Evolutionary conservation across 2,113 vertebrate genomes (phyloP), one percentile per base, ranked within the genome.

Genomic region (Oryzias woworae): DNA sequence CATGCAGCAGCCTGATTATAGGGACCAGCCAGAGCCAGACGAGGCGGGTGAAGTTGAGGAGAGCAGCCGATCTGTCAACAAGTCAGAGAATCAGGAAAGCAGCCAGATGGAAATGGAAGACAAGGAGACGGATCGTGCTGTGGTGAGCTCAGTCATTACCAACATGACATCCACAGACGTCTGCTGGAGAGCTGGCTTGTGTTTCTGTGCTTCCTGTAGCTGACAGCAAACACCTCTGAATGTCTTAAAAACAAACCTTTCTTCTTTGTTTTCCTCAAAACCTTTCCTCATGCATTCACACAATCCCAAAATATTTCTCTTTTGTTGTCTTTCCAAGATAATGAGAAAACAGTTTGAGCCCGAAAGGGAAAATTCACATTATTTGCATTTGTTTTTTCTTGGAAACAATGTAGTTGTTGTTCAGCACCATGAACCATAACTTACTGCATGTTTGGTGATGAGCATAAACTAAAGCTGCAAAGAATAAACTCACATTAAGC

Each of bases 1-100:
- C 89, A 93, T 94, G 90, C 93, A 98, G 94, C 95, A 96, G 77
- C 87, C 94, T 91, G 94, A 98, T 92, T 96, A 91, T 93, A 97
- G 96, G 93, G 94, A 95, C 75, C 87, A 91, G 80, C 85, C 87
- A 75, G 91, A 90, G 52, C 75, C 71, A 75, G 63, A 92, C 71
- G 78, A 86, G 62, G 87, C 86, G 84, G 88, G 83, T 86, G 80
- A 91, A 79, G 87, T 91, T 62, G 63, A 72, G 20, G 92, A 93
- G 67, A 86, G 73, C 75, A 68, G 92, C 80, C 92, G 90, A 71
- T 80, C 88, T 16, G 49, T 92, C 5, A 87, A 88, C 54, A 80
- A 90, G 83, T 88, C 1, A 31, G 53, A 55, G 50, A 78, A 87
- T 79, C 93, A 91, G 84, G 92, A 88, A 76, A 77, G 75, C 74